Conservation (phyloP, 2,888 invertebrate species). For the Tipula helvola region DNA sequence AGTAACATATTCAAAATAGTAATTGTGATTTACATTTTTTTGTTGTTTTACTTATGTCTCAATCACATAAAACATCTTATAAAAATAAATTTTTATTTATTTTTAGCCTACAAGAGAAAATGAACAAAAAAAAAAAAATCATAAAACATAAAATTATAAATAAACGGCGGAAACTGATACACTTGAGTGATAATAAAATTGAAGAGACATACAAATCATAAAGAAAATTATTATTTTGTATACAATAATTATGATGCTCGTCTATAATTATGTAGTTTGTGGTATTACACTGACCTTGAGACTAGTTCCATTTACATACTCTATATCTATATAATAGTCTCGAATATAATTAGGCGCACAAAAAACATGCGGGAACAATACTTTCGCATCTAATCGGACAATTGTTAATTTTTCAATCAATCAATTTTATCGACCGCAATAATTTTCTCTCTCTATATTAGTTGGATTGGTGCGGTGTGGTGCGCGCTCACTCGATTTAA, state of each 20-base stretch:
- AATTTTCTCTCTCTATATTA: background rate
- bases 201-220: background rate
- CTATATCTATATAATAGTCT: background rate
- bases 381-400: background rate
- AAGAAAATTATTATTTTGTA: background rate
- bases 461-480: too few relatives aligned
- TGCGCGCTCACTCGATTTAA: background rate
- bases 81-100: background rate
- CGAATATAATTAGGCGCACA: background rate
- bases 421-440: background rate
- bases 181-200: slow-evolving; percentile 4
- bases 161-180: background rate
- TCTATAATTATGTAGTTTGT: background rate
- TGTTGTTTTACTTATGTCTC: background rate
- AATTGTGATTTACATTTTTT: background rate
- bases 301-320: background rate
- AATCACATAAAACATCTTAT: background rate
- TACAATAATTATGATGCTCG: background rate
- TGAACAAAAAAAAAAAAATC: background rate
- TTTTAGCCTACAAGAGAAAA: background rate
- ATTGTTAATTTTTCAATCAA: background rate
- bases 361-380: background rate
- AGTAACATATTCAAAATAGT: background rate
- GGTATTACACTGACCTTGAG: background rate
- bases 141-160: background rate